Evolutionary conservation across 2,797 vertebrate genomes (phyloP), one percentile per base, ranked within the genome.

Genomic region (Acanthurus lineatus): DNA sequence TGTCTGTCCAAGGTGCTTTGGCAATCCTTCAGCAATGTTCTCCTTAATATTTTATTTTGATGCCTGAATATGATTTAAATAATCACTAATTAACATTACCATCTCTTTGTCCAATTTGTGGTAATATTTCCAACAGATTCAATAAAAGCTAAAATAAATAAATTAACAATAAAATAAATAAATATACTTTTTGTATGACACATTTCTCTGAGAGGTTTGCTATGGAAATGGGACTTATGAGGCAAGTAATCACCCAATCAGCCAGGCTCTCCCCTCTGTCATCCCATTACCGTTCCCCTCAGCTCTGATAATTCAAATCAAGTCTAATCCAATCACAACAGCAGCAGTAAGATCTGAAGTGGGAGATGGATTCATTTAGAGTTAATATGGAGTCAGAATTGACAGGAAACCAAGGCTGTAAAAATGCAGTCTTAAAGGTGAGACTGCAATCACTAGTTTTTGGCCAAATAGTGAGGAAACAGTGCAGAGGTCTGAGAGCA

Each of bases 201-300:
- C 54, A 9, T 44, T 48, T 44, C 42, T 78, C 54, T 80, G 64
- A 73, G 78, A 79, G 48, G 70, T 80, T 49, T 56, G 45, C 63
- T 80, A 73, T 63, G 61, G 59, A 86, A 89, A 89, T 84, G 70
- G 54, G 61, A 80, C 86, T 89, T 88, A 92, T 91, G 86, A 88
- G 67, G 76, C 79, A 85, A 92, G 82, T 90, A 86, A 92, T 92
- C 82, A 92, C 73, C 83, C 74, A 89, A 89, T 91, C 89, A 88
- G 85, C 49, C 22, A 6, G 58, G 78, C 81, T 86, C 61, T 19
- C 66, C 66, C 63, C 87, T 80, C 76, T 35, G 19, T 81, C 84
- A 86, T 88, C 82, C 81, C 79, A 83, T 92, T 86, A 90, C 72
- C 58, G 79, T 76, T 85, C 56, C 73, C 81, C 82, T 91, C 83